Conservation (phyloP, 2,113 vertebrate species). For the Lampris incognitus region DNA sequence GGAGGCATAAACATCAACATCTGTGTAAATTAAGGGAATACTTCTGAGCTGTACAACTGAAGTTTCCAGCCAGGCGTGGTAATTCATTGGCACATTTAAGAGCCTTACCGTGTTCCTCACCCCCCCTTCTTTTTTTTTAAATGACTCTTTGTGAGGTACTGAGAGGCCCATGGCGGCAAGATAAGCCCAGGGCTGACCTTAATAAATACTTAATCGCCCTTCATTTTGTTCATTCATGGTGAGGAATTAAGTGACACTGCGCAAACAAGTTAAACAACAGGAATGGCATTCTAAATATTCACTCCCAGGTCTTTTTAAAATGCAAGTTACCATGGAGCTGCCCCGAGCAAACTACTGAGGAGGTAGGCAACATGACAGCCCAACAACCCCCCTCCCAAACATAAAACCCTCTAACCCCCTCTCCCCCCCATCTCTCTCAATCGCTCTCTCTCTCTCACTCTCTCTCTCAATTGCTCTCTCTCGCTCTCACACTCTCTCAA, state of each 20-base stretch:
- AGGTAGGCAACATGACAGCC: conserved; percentile 69
- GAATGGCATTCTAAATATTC: conserved; percentile 80
- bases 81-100: conserved; percentile 43
- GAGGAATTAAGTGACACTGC: conserved; percentile 72
- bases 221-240: conserved; percentile 69
- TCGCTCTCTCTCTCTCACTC: background rate
- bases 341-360: conserved; percentile 70
- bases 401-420: conserved; percentile 6
- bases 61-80: conserved; percentile 37
- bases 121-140: conserved; percentile 50
- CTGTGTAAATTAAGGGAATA: conserved; percentile 28
- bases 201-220: conserved; percentile 76
- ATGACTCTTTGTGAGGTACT: conserved; percentile 60
- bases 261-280: conserved; percentile 78
- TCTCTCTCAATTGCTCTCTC: background rate
- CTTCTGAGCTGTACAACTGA: conserved; percentile 30
- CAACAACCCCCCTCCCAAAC: conserved; percentile 21
- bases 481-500: too few species aligned
- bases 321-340: conserved; percentile 77
- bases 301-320: conserved; percentile 70
- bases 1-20: conserved; percentile 18
- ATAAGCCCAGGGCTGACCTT: conserved; percentile 71
- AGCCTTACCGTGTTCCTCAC: conserved; percentile 21
- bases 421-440: background rate
- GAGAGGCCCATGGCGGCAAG: conserved; percentile 56